phyloP scores from a whole-genome alignment of 2,113 vertebrate species.

The Erythrolamprus reginae region DNA sequence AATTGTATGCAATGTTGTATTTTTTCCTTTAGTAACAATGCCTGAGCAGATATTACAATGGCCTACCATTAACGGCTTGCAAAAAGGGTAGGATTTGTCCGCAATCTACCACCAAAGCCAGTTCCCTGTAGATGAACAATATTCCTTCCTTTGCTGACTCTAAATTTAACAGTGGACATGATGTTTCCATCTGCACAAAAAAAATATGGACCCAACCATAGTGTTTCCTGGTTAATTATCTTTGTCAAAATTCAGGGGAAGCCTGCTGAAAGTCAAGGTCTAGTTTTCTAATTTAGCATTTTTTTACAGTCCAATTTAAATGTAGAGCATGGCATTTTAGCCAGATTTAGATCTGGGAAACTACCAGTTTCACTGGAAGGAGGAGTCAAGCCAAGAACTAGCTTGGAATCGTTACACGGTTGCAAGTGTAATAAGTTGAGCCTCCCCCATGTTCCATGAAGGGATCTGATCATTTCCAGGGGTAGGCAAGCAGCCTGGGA shows the following conservation, averaged over 20 bases:
- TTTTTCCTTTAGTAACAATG: background rate
- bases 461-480: background rate
- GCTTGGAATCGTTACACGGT: background rate
- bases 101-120: background rate
- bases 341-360: background rate
- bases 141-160: background rate
- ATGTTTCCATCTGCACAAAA: background rate
- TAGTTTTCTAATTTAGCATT: background rate
- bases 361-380: background rate
- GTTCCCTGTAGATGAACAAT: background rate
- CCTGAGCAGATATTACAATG: background rate
- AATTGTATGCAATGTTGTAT: background rate
- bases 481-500: background rate
- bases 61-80: background rate
- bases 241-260: background rate
- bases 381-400: background rate
- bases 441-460: background rate
- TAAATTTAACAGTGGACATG: background rate
- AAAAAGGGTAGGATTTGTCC: background rate
- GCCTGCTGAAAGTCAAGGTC: background rate
- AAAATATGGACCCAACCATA: background rate
- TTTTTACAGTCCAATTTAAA: background rate
- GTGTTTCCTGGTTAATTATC: background rate
- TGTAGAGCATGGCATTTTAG: background rate
- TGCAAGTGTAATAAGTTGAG: background rate